Conservation (phyloP, 53 echinoderm and acorn worm species). For the Mesocentrotus franciscanus region DNA sequence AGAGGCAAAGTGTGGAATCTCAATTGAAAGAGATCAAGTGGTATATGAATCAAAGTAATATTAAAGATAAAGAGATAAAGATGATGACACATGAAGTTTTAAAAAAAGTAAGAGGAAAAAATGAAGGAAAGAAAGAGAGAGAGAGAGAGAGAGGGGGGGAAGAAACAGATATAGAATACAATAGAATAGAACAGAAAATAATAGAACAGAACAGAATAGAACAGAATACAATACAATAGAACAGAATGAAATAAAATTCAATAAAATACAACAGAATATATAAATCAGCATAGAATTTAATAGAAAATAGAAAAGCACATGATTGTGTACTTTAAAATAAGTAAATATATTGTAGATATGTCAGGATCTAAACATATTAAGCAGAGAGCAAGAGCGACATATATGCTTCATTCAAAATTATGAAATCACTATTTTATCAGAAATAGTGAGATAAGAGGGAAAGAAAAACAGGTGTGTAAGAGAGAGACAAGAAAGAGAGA, state of each 20-base stretch:
- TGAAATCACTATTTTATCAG: not conserved
- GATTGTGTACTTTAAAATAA: too few species aligned
- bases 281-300: too few species aligned
- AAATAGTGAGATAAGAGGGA: not conserved
- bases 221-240: not conserved
- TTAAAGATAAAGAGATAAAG: not conserved
- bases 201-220: not conserved
- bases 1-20: not conserved
- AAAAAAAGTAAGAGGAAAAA: not conserved
- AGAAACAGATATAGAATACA: not conserved
- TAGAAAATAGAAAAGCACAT: too few species aligned
- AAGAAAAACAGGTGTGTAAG: not conserved
- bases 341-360: too few species aligned
- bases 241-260: too few species aligned
- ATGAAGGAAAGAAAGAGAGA: not conserved
- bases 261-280: too few species aligned
- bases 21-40: not conserved
- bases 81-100: not conserved
- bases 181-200: not conserved
- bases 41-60: not conserved
- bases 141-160: not conserved
- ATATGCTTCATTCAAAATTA: too few species aligned
- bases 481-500: not conserved
- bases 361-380: too few species aligned
- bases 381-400: too few species aligned